Evolutionary conservation across 2,797 vertebrate genomes (phyloP).

Genomic region (Neostethus bicornis): DNA sequence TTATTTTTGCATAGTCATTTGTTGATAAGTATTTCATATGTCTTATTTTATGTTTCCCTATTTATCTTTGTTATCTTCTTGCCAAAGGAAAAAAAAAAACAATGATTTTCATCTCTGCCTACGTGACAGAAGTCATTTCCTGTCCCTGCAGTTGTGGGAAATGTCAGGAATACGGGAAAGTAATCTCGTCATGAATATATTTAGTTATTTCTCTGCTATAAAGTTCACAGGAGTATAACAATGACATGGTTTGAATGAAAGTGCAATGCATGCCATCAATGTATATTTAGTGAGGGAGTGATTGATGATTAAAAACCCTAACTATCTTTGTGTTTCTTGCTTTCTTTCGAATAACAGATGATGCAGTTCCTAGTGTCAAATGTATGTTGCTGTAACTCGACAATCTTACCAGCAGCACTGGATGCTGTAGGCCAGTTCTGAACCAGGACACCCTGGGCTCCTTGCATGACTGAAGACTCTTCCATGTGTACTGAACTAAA

Average conservation of each 20-base stretch:
- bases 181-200: constrained; percentile 37
- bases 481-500: constrained; percentile 95
- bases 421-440: constrained; percentile 99
- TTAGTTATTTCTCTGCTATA: constrained; percentile 31
- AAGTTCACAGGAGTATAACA: constrained; percentile 1
- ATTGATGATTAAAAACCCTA: not conserved
- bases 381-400: constrained; percentile 55
- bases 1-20: too few species aligned
- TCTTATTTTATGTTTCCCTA: not conserved
- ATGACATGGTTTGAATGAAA: constrained; percentile 8
- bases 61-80: constrained; percentile 30
- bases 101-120: constrained; percentile 53
- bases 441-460: constrained; percentile 88
- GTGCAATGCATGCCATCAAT: not conserved
- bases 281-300: not conserved
- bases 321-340: not conserved
- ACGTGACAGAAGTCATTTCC: constrained; percentile 51
- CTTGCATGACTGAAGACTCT: constrained; percentile 91
- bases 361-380: not conserved
- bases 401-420: constrained; percentile 89
- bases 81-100: constrained; percentile 35
- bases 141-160: constrained; percentile 35
- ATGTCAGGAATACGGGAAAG: constrained; percentile 15
- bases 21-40: too few species aligned
- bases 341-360: not conserved